A percentile compares a stretch with the other conserved stretches of the same genome.
Conservation (phyloP, 2,797 vertebrate species). For the Myiotriccus ornatus region DNA sequence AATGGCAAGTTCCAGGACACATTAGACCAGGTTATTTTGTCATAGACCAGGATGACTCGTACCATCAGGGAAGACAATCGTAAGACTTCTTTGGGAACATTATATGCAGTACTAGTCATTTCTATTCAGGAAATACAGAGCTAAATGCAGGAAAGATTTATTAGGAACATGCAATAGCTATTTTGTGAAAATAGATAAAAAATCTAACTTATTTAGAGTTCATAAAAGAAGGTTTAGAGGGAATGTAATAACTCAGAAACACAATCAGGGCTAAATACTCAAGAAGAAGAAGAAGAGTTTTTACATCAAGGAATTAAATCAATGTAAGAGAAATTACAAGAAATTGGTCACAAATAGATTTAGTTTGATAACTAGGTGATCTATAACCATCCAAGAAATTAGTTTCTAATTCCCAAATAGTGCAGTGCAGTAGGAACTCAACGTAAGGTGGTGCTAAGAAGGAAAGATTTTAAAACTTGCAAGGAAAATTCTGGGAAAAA, state of each 20-base stretch:
- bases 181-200: not conserved
- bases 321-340: not conserved
- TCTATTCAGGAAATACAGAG: not conserved
- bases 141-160: not conserved
- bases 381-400: not conserved
- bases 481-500: not conserved
- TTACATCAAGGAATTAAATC: not conserved
- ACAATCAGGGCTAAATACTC: not conserved
- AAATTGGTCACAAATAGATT: not conserved
- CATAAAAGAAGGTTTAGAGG: not conserved
- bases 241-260: not conserved
- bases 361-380: not conserved
- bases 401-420: not conserved
- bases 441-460: not conserved
- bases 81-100: not conserved
- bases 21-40: not conserved
- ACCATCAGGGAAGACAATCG: not conserved
- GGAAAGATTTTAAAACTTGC: not conserved
- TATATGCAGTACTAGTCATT: not conserved
- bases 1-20: not conserved
- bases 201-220: not conserved
- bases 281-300: not conserved
- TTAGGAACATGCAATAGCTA: not conserved
- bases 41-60: not conserved
- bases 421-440: not conserved